These are phyloP conservation scores for Myiotriccus ornatus DNA, from an alignment of 2,797 vertebrate species.

Conservation along the genomic window DNA sequence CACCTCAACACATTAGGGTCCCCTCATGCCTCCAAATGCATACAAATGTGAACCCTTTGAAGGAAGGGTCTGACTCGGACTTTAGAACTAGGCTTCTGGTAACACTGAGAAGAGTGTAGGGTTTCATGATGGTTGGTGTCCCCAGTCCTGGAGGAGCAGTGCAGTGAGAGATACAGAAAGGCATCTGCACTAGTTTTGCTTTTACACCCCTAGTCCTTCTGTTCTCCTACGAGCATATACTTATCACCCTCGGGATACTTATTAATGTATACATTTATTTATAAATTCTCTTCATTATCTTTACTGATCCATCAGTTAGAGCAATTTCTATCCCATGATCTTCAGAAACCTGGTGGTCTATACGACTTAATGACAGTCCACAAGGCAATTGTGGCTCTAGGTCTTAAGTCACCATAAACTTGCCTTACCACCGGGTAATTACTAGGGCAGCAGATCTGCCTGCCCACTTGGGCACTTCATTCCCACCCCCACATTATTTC, in stretches of 20 bases:
- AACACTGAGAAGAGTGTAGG: background rate
- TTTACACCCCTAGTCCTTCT: background rate
- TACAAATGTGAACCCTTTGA: background rate
- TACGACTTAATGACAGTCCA: background rate
- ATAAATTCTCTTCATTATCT: background rate
- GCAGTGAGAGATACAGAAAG: background rate
- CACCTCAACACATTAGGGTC: background rate
- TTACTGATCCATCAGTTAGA: background rate
- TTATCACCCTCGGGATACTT: background rate
- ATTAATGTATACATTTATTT: background rate
- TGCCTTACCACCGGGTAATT: background rate
- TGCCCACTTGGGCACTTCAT: background rate
- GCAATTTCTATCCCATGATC: background rate
- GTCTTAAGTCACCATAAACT: background rate
- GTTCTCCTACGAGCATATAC: background rate
- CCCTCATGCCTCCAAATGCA: background rate
- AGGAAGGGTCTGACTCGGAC: background rate
- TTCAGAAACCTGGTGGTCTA: background rate
- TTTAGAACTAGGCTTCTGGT: background rate
- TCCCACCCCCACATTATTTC: background rate
- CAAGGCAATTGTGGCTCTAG: background rate
- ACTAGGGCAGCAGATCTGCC: background rate
- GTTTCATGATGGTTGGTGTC: background rate
- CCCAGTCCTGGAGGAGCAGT: background rate
- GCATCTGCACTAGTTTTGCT: background rate